Evolutionary conservation across 1,140 invertebrate genomes (phyloP).

Genomic region (Dryas iulia): DNA sequence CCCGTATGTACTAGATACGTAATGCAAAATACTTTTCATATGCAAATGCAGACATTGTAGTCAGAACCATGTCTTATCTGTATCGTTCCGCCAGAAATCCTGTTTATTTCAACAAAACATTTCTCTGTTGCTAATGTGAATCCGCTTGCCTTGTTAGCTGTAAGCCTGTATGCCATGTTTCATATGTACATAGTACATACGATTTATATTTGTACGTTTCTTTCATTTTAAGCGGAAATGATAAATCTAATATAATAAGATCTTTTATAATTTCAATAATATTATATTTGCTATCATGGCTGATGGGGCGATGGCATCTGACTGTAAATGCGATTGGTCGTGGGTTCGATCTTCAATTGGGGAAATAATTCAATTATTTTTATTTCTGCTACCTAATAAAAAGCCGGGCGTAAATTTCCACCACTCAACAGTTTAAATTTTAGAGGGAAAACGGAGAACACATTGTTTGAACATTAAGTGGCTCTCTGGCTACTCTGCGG

Average conservation of each 20-base stretch:
- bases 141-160: slow-evolving; percentile 20
- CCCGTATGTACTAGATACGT: too few relatives aligned
- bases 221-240: background rate
- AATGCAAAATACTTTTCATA: slow-evolving; percentile 29
- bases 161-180: background rate
- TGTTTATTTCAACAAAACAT: slow-evolving; percentile 28
- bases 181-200: background rate
- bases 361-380: too few relatives aligned
- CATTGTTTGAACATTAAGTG: too few relatives aligned
- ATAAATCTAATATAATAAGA: background rate
- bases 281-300: too few relatives aligned
- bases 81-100: slow-evolving; percentile 16
- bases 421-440: too few relatives aligned
- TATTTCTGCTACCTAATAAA: too few relatives aligned
- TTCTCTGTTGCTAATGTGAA: slow-evolving; percentile 18
- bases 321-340: too few relatives aligned
- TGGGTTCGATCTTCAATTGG: too few relatives aligned
- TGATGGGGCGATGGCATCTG: too few relatives aligned
- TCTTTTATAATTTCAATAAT: background rate
- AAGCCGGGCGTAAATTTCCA: too few relatives aligned
- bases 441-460: too few relatives aligned
- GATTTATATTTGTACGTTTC: background rate
- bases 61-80: slow-evolving; percentile 27
- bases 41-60: slow-evolving; percentile 28
- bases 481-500: too few relatives aligned